Base-by-base conservation (phyloP, 2,797 vertebrate species). In the Phataginus tetradactyla region DNA sequence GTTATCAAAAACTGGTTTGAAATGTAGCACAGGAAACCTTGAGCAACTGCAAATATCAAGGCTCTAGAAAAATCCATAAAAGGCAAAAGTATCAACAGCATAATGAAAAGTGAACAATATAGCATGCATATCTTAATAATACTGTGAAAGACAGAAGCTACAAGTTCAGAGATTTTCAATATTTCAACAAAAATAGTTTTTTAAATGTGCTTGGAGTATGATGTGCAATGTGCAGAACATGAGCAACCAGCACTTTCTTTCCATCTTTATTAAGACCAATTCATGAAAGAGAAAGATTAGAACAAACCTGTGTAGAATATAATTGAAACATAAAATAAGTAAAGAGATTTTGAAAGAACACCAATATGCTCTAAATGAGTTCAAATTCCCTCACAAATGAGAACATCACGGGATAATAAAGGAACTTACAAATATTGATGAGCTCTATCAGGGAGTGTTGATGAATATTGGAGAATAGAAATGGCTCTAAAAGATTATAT, bases 331-430 rank as follows among this genome's bases (percentile, higher is more conserved):
- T 25, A 66, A 74, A 51, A 81, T 77, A 91, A 59, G 3, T 23
- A 77, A 72, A 49, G 17, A 72, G 25, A 51, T 93, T 83, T 29
- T 3, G 13, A 61, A 12, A 74, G 37, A 39, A 53, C 6, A 91
- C 7, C 3, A 75, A n/a, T 63, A 81, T 34, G 11, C 14, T 72
- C 45, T 49, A 39, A 77, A 72, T 59, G n/a, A 91, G 29, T 63
- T 81, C 29, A 32, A 86, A 91, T 86, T 64, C n/a, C 27, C 23
- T 95, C 74, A 84, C 79, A 89, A 74, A 37, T 86, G 37, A 95
- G 63, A 91, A 2, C 21, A 63, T 74, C 10, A 29, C 27, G 34
- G 32, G 71, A 57, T 93, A 51, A 37, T 57, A 81, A 89, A 13
- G 37, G 9, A 71, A 57, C n/a, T 37, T 90, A 14, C 10, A 63